Percentiles rank a stretch among this genome's conserved stretches.
These are phyloP conservation scores for Petrophora chlorosata DNA, from an alignment of 2,888 invertebrate species.

Conservation along the genomic window DNA sequence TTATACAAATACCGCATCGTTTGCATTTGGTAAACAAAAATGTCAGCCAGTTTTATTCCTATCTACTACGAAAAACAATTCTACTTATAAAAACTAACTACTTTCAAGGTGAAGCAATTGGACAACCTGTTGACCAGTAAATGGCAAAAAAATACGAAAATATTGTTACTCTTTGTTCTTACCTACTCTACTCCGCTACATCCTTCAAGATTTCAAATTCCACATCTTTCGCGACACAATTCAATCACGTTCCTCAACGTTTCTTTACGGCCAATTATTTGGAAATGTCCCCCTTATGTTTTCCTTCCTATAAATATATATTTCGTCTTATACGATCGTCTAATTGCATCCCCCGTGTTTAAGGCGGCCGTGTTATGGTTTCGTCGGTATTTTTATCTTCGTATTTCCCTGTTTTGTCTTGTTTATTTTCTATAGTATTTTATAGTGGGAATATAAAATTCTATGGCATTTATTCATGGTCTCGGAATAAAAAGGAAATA, in stretches of 20 bases:
- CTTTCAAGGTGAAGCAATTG: too few relatives aligned
- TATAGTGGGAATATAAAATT: conserved; percentile 12
- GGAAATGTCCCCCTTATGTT: conserved; percentile 32
- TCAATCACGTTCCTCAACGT: conserved; percentile 27
- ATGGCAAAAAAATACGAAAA: too few relatives aligned
- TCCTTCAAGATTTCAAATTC: too few relatives aligned
- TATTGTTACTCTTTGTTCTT: too few relatives aligned
- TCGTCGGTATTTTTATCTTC: conserved; percentile 33
- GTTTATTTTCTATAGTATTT: conserved; percentile 19
- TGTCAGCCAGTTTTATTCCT: too few relatives aligned
- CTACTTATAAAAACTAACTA: too few relatives aligned
- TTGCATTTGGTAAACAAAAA: too few relatives aligned
- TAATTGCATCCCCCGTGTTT: conserved; percentile 40
- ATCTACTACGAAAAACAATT: too few relatives aligned
- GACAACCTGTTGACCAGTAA: too few relatives aligned
- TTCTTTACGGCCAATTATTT: conserved; percentile 40
- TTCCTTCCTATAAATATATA: conserved; percentile 33
- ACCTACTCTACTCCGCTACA: too few relatives aligned
- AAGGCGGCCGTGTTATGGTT: conserved; percentile 20
- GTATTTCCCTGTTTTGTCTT: conserved; percentile 20
- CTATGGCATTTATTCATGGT: conserved; percentile 15
- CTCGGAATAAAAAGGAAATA: background rate
- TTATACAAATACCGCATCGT: too few relatives aligned
- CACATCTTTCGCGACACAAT: conserved; percentile 18
- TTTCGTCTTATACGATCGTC: conserved; percentile 13